Percentiles rank a stretch among this genome's conserved stretches.
Conservation (phyloP, 35 echinoderm and acorn worm genomes). For the Anneissia japonica region DNA sequence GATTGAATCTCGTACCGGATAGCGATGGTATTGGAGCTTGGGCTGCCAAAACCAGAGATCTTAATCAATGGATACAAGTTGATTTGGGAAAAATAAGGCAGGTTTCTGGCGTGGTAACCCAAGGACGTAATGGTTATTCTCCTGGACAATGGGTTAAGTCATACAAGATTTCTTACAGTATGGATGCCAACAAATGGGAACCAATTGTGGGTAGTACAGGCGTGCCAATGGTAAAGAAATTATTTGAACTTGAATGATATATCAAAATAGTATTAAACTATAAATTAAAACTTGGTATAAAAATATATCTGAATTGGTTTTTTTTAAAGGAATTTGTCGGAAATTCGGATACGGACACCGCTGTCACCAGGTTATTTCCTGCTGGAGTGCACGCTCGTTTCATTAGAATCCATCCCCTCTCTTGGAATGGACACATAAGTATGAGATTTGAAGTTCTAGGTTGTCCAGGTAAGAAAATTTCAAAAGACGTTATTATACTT, state of each 20-base stretch:
- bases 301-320: too few relatives aligned
- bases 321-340: neutral
- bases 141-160: neutral
- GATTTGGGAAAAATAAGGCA: neutral
- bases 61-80: neutral
- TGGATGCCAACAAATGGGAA: neutral
- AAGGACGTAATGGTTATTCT: neutral
- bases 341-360: neutral
- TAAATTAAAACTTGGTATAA: too few relatives aligned
- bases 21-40: neutral
- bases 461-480: neutral
- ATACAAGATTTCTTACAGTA: neutral
- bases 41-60: neutral
- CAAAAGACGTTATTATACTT: too few relatives aligned
- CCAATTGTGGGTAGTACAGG: neutral
- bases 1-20: neutral
- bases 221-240: neutral
- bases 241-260: too few relatives aligned
- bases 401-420: neutral
- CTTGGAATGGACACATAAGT: neutral
- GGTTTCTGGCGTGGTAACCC: neutral
- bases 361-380: neutral
- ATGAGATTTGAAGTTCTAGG: neutral
- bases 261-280: too few relatives aligned
- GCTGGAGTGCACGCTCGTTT: neutral